phyloP scores from a whole-genome alignment of 53 echinoderm and acorn worm species.

The Glandiceps talaboti region DNA sequence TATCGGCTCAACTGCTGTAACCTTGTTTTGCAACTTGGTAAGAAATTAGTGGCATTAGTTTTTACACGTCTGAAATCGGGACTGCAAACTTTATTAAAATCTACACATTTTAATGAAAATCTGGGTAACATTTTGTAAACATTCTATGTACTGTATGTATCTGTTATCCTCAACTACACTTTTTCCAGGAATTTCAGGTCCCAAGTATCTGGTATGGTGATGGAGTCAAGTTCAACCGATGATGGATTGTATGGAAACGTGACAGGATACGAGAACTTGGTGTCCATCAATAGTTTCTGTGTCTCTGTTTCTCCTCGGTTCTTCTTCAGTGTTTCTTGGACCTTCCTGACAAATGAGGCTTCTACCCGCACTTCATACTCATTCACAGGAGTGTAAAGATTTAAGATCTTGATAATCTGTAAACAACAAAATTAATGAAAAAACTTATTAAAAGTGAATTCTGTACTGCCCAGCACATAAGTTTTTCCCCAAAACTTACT shows the following conservation, averaged over 20 bases:
- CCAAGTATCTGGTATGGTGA: conserved; percentile 64
- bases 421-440: conserved; percentile 4
- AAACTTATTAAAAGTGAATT: too few relatives aligned
- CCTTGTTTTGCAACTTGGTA: too few relatives aligned
- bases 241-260: conserved; percentile 97
- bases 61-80: too few relatives aligned
- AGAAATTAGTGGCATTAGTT: too few relatives aligned
- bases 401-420: conserved; percentile 93
- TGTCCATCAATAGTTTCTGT: conserved; percentile 73
- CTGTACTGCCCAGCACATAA: too few relatives aligned
- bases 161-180: too few relatives aligned
- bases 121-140: too few relatives aligned
- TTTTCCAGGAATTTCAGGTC: conserved; percentile 59
- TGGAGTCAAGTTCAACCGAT: conserved; percentile 66
- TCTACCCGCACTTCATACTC: conserved; percentile 95
- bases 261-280: conserved; percentile 90
- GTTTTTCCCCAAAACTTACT: too few relatives aligned
- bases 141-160: too few relatives aligned
- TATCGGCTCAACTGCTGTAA: too few relatives aligned
- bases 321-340: conserved; percentile 45
- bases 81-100: too few relatives aligned
- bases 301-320: conserved; percentile 55
- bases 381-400: conserved; percentile 84
- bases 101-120: too few relatives aligned
- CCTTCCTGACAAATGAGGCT: conserved; percentile 85